Evolutionary conservation across 2,888 invertebrate species (phyloP).

Genomic region (Tetranychus piercei): DNA sequence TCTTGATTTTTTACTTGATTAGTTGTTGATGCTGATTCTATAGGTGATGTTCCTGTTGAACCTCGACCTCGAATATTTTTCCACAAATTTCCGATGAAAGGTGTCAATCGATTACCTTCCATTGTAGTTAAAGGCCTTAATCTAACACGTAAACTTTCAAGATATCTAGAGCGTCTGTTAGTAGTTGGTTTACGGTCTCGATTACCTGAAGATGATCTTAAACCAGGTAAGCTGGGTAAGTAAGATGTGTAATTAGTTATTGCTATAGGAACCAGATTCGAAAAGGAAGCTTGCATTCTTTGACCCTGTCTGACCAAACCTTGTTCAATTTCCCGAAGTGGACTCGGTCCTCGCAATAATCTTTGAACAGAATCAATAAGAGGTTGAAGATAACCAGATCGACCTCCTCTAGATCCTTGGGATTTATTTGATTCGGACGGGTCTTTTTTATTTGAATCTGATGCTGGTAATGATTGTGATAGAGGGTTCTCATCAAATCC

Average conservation of each 20-base stretch:
- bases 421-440: background rate
- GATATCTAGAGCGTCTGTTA: background rate
- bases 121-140: background rate
- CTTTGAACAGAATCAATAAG: conserved; percentile 1
- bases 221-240: conserved; percentile 5
- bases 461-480: background rate
- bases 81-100: background rate
- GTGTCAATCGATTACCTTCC: background rate
- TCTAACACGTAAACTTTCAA: background rate
- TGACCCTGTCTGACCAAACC: conserved; percentile 4
- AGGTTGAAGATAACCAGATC: background rate
- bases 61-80: background rate
- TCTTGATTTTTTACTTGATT: background rate
- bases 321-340: background rate
- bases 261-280: background rate
- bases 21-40: background rate
- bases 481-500: background rate
- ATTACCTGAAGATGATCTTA: background rate
- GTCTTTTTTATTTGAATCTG: background rate
- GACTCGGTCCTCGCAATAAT: background rate
- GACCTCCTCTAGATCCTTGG: background rate
- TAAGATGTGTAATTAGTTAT: background rate
- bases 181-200: background rate
- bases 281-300: background rate
- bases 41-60: background rate